A percentile compares a stretch with the other conserved stretches of the same genome.
Evolutionary conservation across 2,113 vertebrate species (phyloP).

Genomic region (Calyptommatus sinebrachiatus): DNA sequence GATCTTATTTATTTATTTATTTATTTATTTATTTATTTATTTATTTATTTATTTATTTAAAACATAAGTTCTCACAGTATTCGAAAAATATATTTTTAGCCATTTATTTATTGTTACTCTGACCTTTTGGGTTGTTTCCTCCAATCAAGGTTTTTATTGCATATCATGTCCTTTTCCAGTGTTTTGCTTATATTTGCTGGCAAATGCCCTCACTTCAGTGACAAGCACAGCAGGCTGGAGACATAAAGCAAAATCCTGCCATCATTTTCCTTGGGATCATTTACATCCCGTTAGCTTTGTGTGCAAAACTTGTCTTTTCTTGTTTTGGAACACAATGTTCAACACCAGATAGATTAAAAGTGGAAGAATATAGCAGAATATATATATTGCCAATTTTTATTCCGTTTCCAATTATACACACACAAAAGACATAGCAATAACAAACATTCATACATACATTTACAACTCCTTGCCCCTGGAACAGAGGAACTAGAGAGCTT

Average conservation of each 20-base stretch:
- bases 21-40: too few species aligned
- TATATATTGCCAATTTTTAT: too few species aligned
- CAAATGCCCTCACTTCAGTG: background rate
- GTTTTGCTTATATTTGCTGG: background rate
- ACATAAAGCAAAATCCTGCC: constrained; percentile 1
- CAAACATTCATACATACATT: too few species aligned
- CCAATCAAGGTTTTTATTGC: background rate
- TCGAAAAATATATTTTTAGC: background rate
- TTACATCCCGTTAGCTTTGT: background rate
- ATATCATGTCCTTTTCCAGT: background rate
- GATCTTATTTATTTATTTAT: too few species aligned
- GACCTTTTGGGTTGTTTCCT: background rate
- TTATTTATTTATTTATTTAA: background rate
- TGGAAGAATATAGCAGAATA: background rate
- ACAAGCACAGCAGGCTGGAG: background rate
- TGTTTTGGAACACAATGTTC: background rate
- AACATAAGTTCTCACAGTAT: background rate
- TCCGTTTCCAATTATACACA: too few species aligned
- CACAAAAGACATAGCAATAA: too few species aligned
- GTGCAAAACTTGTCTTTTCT: background rate
- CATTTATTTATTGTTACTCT: background rate
- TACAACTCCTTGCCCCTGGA: too few species aligned
- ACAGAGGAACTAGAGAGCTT: too few species aligned
- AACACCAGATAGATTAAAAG: background rate
- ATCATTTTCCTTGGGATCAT: background rate